Percentiles rank a stretch among this genome's conserved stretches.
These are phyloP conservation scores for Cryptus armator DNA, from an alignment of 2,888 invertebrate genomes.

Conservation along the genomic window DNA sequence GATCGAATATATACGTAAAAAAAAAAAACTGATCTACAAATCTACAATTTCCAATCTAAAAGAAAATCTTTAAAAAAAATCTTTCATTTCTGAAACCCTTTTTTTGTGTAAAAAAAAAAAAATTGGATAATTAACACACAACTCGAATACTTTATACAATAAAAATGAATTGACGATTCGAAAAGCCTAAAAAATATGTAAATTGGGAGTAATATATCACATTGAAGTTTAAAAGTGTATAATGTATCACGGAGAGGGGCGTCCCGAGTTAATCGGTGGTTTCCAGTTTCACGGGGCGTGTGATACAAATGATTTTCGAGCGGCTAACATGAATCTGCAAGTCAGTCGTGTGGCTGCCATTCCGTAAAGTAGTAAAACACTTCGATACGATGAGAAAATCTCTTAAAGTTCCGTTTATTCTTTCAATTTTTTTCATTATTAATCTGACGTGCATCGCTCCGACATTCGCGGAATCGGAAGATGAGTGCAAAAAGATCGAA, in stretches of 20 bases:
- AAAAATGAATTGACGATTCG: too few species aligned
- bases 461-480: neutral
- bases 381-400: conserved; percentile 18
- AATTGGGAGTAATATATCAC: too few species aligned
- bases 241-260: neutral
- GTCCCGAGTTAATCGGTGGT: conserved; percentile 66
- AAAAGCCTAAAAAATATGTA: too few species aligned
- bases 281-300: conserved; percentile 76
- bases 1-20: too few species aligned
- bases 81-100: too few species aligned
- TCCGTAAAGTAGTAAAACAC: conserved; percentile 19
- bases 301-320: conserved; percentile 59
- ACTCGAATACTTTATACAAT: too few species aligned
- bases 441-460: conserved; percentile 8
- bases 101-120: too few species aligned
- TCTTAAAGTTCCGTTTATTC: neutral
- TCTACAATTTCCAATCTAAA: too few species aligned
- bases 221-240: conserved; percentile 6
- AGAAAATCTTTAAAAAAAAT: too few species aligned
- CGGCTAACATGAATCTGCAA: conserved; percentile 1
- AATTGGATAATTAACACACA: too few species aligned
- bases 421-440: neutral
- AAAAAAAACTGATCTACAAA: too few species aligned
- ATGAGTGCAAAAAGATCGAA: conserved; percentile 71
- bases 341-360: conserved; percentile 44